phyloP scores from a whole-genome alignment of 2,888 invertebrate genomes.

The Trichogramma evanescens region DNA sequence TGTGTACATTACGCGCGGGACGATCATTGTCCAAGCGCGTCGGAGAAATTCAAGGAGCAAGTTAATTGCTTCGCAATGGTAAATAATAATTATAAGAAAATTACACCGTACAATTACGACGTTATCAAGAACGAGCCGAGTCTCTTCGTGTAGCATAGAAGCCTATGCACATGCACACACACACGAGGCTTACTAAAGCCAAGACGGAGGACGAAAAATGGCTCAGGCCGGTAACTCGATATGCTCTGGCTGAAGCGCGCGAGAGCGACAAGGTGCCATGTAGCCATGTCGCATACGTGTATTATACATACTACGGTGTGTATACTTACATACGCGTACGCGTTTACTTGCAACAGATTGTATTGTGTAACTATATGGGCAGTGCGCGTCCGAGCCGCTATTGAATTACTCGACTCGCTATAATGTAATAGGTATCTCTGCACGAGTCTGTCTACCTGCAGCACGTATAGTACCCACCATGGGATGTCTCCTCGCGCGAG shows the following conservation, averaged over 20 bases:
- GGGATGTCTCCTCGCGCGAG: no score
- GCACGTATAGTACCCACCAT: no score
- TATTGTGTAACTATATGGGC: conserved; percentile 12
- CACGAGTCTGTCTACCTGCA: no score
- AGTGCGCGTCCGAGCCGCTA: not conserved
- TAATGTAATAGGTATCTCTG: no score
- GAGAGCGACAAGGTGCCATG: no score
- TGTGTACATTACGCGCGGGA: no score
- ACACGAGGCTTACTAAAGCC: no score
- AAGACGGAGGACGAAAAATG: not conserved
- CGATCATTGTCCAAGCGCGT: no score
- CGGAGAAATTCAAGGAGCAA: conserved; percentile 10
- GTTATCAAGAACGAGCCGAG: conserved; percentile 1
- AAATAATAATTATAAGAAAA: conserved; percentile 18
- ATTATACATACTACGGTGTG: not conserved
- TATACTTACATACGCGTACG: not conserved
- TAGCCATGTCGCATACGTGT: not conserved
- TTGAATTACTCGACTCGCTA: conserved; percentile 8
- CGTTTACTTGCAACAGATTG: conserved; percentile 7
- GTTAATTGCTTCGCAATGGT: conserved; percentile 9
- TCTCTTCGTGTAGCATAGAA: no score
- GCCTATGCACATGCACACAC: not conserved
- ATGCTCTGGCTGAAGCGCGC: not conserved
- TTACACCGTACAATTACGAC: conserved; percentile 13
- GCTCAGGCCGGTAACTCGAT: conserved; percentile 15